These are phyloP conservation scores for Episyrphus balteatus DNA, from an alignment of 1,140 invertebrate genomes.

Conservation along the genomic window DNA sequence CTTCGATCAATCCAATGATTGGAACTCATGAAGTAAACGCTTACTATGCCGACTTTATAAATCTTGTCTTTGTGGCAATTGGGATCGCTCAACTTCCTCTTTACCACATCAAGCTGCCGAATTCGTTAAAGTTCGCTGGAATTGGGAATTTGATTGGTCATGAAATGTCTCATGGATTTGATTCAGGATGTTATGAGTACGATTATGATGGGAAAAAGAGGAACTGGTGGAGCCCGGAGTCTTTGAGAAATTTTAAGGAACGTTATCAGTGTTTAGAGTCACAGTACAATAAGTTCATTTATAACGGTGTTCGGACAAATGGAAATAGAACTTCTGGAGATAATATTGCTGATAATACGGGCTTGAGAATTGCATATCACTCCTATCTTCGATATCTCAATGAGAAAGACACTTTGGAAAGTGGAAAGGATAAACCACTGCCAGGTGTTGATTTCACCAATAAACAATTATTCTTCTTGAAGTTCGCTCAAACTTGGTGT, in stretches of 20 bases:
- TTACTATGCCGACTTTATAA: slow-evolving; percentile 29
- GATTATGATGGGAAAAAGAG: slow-evolving; percentile 59
- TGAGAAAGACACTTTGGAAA: slow-evolving; percentile 32
- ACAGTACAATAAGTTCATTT: slow-evolving; percentile 53
- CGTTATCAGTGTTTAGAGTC: slow-evolving; percentile 77
- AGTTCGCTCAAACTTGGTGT: slow-evolving; percentile 46
- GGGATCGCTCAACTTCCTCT: slow-evolving; percentile 29
- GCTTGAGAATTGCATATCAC: slow-evolving; percentile 63
- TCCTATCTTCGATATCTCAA: slow-evolving; percentile 42
- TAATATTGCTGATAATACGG: slow-evolving; percentile 86
- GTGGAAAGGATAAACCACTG: slow-evolving; percentile 36
- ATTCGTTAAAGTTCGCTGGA: slow-evolving; percentile 43
- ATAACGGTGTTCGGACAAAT: slow-evolving; percentile 47
- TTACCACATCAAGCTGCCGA: slow-evolving; percentile 20
- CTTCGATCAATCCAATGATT: slow-evolving; percentile 22
- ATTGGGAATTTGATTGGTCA: slow-evolving; percentile 58
- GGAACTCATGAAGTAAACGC: slow-evolving; percentile 26
- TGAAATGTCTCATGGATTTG: slow-evolving; percentile 58
- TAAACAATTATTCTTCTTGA: slow-evolving; percentile 47
- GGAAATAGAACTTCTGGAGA: slow-evolving; percentile 69
- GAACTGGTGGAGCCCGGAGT: slow-evolving; percentile 76
- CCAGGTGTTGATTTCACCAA: slow-evolving; percentile 44
- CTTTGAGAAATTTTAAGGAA: slow-evolving; percentile 50
- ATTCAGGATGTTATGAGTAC: slow-evolving; percentile 61
- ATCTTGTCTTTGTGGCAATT: slow-evolving; percentile 33